These are phyloP conservation scores for Pavo muticus DNA, from an alignment of 2,113 vertebrate genomes.

Conservation along the genomic window DNA sequence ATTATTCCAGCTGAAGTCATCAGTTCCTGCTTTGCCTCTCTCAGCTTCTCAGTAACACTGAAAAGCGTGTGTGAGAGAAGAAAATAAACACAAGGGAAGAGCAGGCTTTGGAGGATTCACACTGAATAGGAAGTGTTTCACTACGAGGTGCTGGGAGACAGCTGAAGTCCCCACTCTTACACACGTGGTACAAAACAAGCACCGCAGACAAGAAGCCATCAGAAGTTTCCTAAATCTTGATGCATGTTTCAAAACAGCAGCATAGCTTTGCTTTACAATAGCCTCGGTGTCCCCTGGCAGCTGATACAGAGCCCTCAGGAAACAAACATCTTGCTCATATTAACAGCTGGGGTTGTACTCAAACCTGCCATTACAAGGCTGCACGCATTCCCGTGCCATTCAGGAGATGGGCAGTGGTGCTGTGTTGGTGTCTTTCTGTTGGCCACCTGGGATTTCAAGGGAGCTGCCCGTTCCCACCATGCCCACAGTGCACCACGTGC, in stretches of 20 bases:
- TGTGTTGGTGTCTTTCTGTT: not conserved
- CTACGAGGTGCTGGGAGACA: not conserved
- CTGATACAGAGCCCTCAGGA: not conserved
- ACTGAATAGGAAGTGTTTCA: not conserved
- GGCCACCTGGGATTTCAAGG: not conserved
- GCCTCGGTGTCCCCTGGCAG: not conserved
- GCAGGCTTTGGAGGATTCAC: not conserved
- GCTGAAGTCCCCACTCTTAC: not conserved
- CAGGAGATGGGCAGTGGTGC: not conserved
- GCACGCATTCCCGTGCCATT: not conserved
- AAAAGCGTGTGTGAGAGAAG: not conserved
- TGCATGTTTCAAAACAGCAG: not conserved
- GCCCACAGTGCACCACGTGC: not conserved
- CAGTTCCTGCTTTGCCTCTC: not conserved
- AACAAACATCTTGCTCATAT: not conserved
- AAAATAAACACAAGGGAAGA: not conserved
- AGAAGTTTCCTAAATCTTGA: not conserved
- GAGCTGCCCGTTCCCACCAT: not conserved
- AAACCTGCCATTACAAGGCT: not conserved
- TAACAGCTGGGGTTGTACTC: not conserved
- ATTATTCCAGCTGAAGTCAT: constrained; percentile 38
- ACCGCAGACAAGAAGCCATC: not conserved
- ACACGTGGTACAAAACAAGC: not conserved
- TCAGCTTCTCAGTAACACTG: not conserved
- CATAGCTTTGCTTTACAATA: constrained; percentile 11